A percentile compares a stretch with the other conserved stretches of the same genome.
Evolutionary conservation across 2,797 vertebrate genomes (phyloP).

Genomic region (Centroberyx gerrardi): DNA sequence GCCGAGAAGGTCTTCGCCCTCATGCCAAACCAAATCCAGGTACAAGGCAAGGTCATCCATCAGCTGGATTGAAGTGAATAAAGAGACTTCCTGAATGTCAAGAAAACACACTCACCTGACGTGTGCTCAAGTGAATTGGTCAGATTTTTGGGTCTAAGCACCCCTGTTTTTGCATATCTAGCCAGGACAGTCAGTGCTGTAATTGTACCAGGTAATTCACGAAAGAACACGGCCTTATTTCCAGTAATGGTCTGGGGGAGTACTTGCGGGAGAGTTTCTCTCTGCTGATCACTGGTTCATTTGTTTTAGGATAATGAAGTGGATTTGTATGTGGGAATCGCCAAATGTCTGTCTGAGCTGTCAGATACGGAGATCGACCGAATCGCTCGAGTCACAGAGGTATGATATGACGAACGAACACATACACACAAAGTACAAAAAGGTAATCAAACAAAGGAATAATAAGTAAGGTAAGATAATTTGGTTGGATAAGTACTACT

Average conservation of each 20-base stretch:
- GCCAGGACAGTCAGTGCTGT: too few species aligned
- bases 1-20: slow-evolving; percentile 89
- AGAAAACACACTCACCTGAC: too few species aligned
- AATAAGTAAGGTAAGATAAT: neutral
- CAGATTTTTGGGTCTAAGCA: too few species aligned
- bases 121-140: too few species aligned
- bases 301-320: slow-evolving; percentile 85
- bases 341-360: slow-evolving; percentile 95
- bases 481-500: neutral
- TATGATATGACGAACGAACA: slow-evolving; percentile 68
- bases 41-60: slow-evolving; percentile 54
- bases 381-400: slow-evolving; percentile 88
- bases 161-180: too few species aligned
- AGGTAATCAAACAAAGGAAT: neutral
- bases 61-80: too few species aligned
- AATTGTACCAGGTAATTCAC: too few species aligned
- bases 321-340: slow-evolving; percentile 86
- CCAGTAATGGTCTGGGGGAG: neutral
- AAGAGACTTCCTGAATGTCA: too few species aligned
- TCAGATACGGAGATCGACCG: slow-evolving; percentile 87
- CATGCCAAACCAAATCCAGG: slow-evolving; percentile 91
- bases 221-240: too few species aligned
- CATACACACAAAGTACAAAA: neutral
- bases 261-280: neutral
- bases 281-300: neutral